Conservation (phyloP, 2,113 vertebrate species). For the Podocnemis expansa region DNA sequence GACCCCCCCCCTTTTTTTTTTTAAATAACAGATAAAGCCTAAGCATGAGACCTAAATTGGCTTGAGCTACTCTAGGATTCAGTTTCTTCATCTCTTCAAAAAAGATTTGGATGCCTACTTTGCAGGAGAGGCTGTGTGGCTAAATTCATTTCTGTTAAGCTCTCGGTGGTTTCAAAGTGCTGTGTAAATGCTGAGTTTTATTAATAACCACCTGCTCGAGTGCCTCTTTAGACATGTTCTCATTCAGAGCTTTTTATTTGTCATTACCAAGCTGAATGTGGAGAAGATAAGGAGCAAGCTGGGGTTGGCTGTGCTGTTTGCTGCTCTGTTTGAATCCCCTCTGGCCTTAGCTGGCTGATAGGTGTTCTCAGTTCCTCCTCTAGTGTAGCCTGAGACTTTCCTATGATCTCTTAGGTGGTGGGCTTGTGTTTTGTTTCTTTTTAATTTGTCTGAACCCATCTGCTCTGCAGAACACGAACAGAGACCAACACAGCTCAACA, state of each 20-base stretch:
- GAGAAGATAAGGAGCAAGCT: not conserved
- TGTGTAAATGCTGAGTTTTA: constrained; percentile 36
- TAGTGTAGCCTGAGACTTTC: not conserved
- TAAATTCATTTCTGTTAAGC: constrained; percentile 33
- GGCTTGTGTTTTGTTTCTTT: not conserved
- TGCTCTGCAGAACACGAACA: not conserved
- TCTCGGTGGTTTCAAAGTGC: rapidly evolving
- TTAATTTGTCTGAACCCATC: not conserved
- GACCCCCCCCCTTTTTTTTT: not conserved
- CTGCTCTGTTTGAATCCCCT: not conserved
- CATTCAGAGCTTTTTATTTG: not conserved
- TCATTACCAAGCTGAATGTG: rapidly evolving
- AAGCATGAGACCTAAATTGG: not conserved
- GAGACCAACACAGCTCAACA: rapidly evolving
- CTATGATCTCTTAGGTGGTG: not conserved
- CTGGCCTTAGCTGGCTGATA: not conserved
- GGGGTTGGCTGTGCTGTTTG: not conserved
- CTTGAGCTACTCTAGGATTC: not conserved
- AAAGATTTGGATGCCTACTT: not conserved
- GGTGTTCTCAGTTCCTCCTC: not conserved
- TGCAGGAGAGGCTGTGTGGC: rapidly evolving
- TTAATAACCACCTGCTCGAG: constrained; percentile 34
- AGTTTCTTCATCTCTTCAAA: not conserved
- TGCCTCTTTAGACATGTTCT: constrained; percentile 13
- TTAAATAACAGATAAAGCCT: not conserved